A percentile compares a stretch with the other conserved stretches of the same genome.
Evolutionary conservation across 2,797 vertebrate species (phyloP).

Genomic region (Hemitrygon akajei): DNA sequence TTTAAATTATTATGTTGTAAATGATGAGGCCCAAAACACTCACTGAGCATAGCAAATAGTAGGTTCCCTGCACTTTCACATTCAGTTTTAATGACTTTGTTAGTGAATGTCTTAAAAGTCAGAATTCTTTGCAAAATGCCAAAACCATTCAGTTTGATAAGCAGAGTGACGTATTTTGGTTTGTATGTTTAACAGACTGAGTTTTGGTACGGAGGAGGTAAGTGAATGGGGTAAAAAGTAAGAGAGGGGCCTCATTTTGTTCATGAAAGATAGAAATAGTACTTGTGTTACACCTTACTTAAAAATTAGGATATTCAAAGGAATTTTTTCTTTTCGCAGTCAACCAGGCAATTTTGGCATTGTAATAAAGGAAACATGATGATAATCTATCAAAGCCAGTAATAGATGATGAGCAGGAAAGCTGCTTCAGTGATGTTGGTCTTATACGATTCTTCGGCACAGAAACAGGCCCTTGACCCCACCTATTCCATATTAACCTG

Average conservation of each 20-base stretch:
- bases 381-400: neutral
- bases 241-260: neutral
- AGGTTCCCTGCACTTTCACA: neutral
- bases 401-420: neutral
- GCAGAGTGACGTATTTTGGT: neutral
- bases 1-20: neutral
- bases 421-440: neutral
- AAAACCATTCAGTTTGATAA: neutral
- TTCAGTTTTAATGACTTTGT: neutral
- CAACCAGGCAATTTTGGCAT: neutral
- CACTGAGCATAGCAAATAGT: neutral
- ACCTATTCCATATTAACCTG: no score
- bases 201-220: neutral
- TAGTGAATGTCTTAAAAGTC: neutral
- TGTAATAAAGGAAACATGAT: neutral
- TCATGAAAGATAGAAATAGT: neutral
- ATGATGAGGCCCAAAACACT: neutral
- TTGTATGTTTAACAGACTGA: neutral
- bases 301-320: neutral
- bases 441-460: no score
- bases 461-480: no score
- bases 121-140: neutral
- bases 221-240: neutral
- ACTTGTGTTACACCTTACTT: neutral
- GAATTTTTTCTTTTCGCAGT: neutral